phyloP scores from a whole-genome alignment of 2,113 vertebrate species.

The Lipotes vexillifer region DNA sequence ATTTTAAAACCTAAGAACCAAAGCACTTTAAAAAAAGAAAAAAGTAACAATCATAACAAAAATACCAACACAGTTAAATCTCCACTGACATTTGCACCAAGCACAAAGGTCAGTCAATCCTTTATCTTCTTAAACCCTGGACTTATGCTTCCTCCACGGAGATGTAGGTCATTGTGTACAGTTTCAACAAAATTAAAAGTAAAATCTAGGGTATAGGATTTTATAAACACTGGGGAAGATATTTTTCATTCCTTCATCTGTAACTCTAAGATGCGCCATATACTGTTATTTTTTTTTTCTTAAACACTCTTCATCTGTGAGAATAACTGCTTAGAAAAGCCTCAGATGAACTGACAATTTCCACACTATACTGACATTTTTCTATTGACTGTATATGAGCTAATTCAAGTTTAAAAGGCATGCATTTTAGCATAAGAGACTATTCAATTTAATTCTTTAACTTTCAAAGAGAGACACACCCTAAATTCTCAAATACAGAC shows the following conservation, averaged over 20 bases:
- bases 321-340: background rate
- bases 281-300: background rate
- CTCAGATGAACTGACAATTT: background rate
- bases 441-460: background rate
- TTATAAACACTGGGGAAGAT: background rate
- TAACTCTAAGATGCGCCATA: background rate
- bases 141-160: background rate
- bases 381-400: background rate
- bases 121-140: background rate
- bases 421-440: background rate
- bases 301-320: background rate
- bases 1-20: background rate
- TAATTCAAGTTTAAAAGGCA: background rate
- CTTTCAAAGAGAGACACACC: background rate
- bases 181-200: background rate
- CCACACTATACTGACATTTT: background rate
- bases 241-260: background rate
- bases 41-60: background rate
- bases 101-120: background rate
- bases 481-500: background rate
- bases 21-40: background rate
- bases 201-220: background rate
- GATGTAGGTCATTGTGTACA: background rate
- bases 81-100: background rate
- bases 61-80: background rate